Evolutionary conservation across 2,888 invertebrate species (phyloP).

Genomic region (Tipula confusa): DNA sequence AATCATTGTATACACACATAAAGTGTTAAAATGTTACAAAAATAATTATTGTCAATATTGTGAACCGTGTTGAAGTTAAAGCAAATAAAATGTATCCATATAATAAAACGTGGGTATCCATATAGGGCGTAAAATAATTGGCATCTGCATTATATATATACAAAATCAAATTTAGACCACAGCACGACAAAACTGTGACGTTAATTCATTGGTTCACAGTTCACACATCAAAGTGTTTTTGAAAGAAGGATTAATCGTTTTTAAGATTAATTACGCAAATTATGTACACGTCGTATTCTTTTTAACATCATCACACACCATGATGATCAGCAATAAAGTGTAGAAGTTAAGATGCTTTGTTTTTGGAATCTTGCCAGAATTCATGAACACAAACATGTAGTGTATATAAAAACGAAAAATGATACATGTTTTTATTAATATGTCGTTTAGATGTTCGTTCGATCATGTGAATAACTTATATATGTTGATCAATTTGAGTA

Average conservation of each 20-base stretch:
- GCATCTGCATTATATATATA: too few relatives aligned
- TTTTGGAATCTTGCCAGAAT: not conserved
- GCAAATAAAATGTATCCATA: too few relatives aligned
- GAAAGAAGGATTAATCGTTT: not conserved
- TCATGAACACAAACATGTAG: not conserved
- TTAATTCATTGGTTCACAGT: too few relatives aligned
- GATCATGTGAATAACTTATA: not conserved
- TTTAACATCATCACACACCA: not conserved
- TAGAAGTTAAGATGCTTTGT: not conserved
- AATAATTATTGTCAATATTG: too few relatives aligned
- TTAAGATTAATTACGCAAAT: not conserved
- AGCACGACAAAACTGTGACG: too few relatives aligned
- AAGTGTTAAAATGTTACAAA: too few relatives aligned
- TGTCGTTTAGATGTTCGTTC: not conserved
- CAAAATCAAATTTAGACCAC: too few relatives aligned
- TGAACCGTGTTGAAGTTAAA: too few relatives aligned
- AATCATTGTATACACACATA: too few relatives aligned
- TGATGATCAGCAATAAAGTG: not conserved
- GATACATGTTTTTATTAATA: not conserved
- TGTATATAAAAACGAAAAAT: not conserved
- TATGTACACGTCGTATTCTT: not conserved
- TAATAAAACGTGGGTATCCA: too few relatives aligned
- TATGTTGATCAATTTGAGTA: not conserved
- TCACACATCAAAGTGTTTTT: too few relatives aligned
- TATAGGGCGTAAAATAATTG: too few relatives aligned